Percentiles rank a stretch among this genome's conserved stretches.
phyloP scores from a whole-genome alignment of 2,113 vertebrate genomes.

The Callospermophilus lateralis region DNA sequence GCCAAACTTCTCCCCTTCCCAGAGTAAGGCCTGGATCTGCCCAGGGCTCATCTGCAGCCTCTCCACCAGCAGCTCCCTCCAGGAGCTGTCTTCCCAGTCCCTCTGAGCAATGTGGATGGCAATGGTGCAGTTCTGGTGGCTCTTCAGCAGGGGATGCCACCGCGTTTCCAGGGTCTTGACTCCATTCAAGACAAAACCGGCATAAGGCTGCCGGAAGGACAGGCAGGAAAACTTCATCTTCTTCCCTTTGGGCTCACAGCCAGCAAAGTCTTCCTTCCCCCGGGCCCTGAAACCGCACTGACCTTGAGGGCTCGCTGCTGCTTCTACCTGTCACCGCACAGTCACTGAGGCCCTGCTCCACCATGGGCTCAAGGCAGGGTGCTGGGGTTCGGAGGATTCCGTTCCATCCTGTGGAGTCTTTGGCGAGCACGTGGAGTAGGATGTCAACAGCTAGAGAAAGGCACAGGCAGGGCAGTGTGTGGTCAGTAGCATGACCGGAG shows the following conservation, averaged over 20 bases:
- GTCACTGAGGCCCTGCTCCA: neutral
- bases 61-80: conserved; percentile 87
- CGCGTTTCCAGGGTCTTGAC: conserved; percentile 94
- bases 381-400: fast-evolving
- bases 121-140: conserved; percentile 86
- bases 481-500: neutral
- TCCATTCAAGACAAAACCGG: conserved; percentile 90
- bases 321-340: fast-evolving
- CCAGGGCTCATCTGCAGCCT: conserved; percentile 82
- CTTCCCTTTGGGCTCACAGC: neutral
- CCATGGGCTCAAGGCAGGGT: neutral
- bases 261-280: no score
- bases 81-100: conserved; percentile 91
- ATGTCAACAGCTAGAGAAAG: neutral
- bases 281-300: neutral
- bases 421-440: neutral
- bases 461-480: neutral
- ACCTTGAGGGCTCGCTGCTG: neutral
- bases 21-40: conserved; percentile 86
- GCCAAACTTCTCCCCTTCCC: conserved; percentile 91
- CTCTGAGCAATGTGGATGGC: conserved; percentile 91
- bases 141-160: conserved; percentile 91
- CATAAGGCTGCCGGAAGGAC: conserved; percentile 95
- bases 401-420: neutral
- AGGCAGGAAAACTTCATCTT: conserved; percentile 86